phyloP scores from a whole-genome alignment of 1,140 invertebrate species.

The Drosophila ogumai region DNA sequence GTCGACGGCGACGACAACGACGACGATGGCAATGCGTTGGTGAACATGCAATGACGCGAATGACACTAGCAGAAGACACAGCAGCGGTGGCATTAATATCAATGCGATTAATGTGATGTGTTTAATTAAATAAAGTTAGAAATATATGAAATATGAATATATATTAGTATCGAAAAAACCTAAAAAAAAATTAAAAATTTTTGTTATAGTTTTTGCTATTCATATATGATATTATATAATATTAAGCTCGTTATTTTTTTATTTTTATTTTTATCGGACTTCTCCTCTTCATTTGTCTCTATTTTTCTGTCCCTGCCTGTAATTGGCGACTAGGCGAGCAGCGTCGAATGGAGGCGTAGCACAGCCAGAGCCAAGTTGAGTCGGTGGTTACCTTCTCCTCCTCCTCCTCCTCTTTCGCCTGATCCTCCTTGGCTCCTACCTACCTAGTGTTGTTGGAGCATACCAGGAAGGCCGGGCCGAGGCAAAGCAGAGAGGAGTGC shows the following conservation, averaged over 20 bases:
- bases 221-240: no score
- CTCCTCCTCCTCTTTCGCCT: neutral
- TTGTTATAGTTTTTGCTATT: no score
- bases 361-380: constrained; percentile 44
- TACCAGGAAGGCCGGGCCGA: constrained; percentile 61
- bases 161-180: no score
- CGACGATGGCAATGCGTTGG: constrained; percentile 46
- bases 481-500: neutral
- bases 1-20: constrained; percentile 4
- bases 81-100: constrained; percentile 2
- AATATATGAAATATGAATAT: neutral
- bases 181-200: no score
- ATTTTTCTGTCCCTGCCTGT: constrained; percentile 20
- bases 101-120: neutral
- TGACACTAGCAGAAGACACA: constrained; percentile 50
- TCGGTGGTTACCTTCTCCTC: constrained; percentile 43
- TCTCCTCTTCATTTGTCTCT: no score
- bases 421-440: constrained; percentile 11
- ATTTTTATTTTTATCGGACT: no score
- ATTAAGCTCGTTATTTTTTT: no score
- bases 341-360: constrained; percentile 22
- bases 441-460: constrained; percentile 33
- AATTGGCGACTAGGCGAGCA: constrained; percentile 32
- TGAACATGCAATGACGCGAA: constrained; percentile 66
- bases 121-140: neutral